phyloP scores from a whole-genome alignment of 2,797 vertebrate species.

The Halcyon leucocephala region DNA sequence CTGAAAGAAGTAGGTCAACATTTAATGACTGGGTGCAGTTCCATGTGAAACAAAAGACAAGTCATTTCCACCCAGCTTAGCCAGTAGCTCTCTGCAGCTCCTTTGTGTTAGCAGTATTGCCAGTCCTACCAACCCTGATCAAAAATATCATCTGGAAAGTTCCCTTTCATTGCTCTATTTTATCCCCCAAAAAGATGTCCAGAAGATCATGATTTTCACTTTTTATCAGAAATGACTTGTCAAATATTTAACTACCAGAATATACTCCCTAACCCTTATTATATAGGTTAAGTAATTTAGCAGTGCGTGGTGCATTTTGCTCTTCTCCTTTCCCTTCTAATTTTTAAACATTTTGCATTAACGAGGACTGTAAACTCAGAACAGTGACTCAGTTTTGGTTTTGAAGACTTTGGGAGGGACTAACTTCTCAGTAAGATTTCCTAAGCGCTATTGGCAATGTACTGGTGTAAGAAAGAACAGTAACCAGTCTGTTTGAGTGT shows the following conservation, averaged over 20 bases:
- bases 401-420: not conserved
- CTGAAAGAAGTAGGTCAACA: not conserved
- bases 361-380: not conserved
- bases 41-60: not conserved
- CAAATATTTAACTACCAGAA: not conserved
- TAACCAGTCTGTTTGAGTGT: not conserved
- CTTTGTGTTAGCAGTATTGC: not conserved
- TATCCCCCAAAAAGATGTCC: not conserved
- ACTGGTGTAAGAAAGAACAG: not conserved
- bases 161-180: not conserved
- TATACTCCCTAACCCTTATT: not conserved
- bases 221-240: not conserved
- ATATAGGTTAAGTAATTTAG: not conserved
- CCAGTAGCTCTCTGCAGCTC: not conserved
- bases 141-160: not conserved
- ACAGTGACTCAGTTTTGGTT: not conserved
- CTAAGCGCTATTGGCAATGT: not conserved
- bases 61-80: not conserved
- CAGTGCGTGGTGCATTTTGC: not conserved
- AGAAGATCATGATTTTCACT: not conserved
- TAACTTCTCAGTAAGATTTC: not conserved
- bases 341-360: not conserved
- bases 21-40: not conserved
- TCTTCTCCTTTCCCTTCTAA: not conserved
- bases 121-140: not conserved